Evolutionary conservation across 2,888 invertebrate species (phyloP).

Genomic region (Mythimna vitellina): DNA sequence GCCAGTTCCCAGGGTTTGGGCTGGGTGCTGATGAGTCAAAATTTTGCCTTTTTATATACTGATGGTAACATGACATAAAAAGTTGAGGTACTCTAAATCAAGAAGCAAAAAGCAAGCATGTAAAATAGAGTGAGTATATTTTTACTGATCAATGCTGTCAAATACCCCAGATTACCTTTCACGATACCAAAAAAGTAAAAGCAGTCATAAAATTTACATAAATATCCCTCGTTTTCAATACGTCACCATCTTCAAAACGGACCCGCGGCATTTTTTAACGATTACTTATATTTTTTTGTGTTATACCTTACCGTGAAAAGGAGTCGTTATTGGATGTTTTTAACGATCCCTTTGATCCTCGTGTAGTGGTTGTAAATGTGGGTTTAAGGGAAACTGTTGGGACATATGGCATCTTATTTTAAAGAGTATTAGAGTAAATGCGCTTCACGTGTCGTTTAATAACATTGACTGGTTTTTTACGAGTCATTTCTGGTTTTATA

Average conservation of each 20-base stretch:
- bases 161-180: neutral
- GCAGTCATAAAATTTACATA: slow-evolving; percentile 50
- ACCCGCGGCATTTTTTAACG: slow-evolving; percentile 58
- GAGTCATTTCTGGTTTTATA: slow-evolving; percentile 25
- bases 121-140: neutral
- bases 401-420: slow-evolving; percentile 62
- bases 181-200: slow-evolving; percentile 7
- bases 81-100: neutral
- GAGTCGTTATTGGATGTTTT: slow-evolving; percentile 68
- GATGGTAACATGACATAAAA: neutral
- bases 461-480: slow-evolving; percentile 44
- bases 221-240: slow-evolving; percentile 50
- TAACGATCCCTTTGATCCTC: slow-evolving; percentile 82
- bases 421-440: slow-evolving; percentile 54
- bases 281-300: slow-evolving; percentile 57
- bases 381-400: slow-evolving; percentile 66
- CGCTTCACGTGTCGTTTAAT: slow-evolving; percentile 54
- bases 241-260: slow-evolving; percentile 51
- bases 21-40: too few relatives aligned
- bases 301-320: slow-evolving; percentile 53
- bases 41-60: too few relatives aligned
- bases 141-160: slow-evolving; percentile 5
- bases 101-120: too few relatives aligned
- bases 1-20: too few relatives aligned
- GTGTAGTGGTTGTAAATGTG: slow-evolving; percentile 79